Conservation (phyloP, 2,113 vertebrate genomes). For the Smithornis capensis region DNA sequence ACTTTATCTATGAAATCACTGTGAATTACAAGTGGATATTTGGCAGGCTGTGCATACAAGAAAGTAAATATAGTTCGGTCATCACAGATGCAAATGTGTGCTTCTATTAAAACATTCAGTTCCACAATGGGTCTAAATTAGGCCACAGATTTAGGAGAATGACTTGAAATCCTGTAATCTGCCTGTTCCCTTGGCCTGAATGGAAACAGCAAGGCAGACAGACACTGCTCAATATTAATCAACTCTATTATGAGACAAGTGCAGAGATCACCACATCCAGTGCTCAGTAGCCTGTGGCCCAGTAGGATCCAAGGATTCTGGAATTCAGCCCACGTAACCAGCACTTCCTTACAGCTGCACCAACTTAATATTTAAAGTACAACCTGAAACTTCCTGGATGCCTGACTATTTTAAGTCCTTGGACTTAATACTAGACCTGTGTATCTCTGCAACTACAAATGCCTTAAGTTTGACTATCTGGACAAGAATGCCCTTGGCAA, state of each 20-base stretch:
- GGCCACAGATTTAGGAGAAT: neutral
- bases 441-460: neutral
- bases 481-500: slow-evolving; percentile 12
- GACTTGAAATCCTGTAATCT: neutral
- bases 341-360: neutral
- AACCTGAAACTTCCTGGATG: neutral
- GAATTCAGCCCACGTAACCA: neutral
- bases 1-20: neutral
- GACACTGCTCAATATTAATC: neutral
- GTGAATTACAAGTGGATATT: neutral
- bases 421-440: neutral
- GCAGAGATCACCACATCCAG: neutral
- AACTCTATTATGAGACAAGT: neutral
- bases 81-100: neutral
- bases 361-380: neutral
- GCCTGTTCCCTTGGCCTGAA: neutral
- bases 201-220: neutral
- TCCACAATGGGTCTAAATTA: neutral
- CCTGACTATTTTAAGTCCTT: neutral
- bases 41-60: neutral
- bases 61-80: slow-evolving; percentile 1
- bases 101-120: neutral
- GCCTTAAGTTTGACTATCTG: neutral
- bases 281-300: neutral
- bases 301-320: neutral